Conservation (phyloP, 2,113 vertebrate genomes). For the Leptobrachium leishanense region DNA sequence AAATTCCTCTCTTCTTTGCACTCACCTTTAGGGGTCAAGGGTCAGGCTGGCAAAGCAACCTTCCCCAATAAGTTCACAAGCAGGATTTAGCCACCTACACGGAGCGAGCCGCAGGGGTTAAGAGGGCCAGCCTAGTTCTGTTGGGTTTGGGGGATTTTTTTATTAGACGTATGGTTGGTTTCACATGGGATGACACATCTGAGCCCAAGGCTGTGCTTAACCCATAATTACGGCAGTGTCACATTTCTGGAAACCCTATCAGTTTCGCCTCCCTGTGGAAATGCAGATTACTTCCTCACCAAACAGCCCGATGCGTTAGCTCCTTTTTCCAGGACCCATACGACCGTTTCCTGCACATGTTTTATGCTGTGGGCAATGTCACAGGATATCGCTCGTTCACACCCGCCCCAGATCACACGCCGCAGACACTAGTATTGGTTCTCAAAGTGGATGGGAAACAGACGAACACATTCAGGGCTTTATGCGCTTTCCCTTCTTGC, state of each 20-base stretch:
- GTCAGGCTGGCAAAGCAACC: slow-evolving; percentile 24
- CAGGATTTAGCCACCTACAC: background rate
- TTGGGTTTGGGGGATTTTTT: slow-evolving; percentile 68
- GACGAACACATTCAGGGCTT: slow-evolving; percentile 37
- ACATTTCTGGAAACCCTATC: slow-evolving; percentile 84
- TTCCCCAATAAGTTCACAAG: slow-evolving; percentile 31
- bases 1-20: too few species aligned
- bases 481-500: too few species aligned
- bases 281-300: slow-evolving; percentile 73
- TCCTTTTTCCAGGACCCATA: slow-evolving; percentile 89
- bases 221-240: slow-evolving; percentile 88
- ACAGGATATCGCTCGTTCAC: slow-evolving; percentile 54
- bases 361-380: slow-evolving; percentile 77
- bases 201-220: slow-evolving; percentile 93
- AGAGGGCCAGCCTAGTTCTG: slow-evolving; percentile 49
- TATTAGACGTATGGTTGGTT: slow-evolving; percentile 67
- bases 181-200: slow-evolving; percentile 76
- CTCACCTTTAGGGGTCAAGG: background rate
- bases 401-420: slow-evolving; percentile 38
- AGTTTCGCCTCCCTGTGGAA: slow-evolving; percentile 81
- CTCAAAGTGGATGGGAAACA: slow-evolving; percentile 50
- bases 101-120: slow-evolving; percentile 7
- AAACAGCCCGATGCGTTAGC: slow-evolving; percentile 73
- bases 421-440: slow-evolving; percentile 31
- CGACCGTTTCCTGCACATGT: slow-evolving; percentile 87